Evolutionary conservation across 2,888 invertebrate species (phyloP).

Genomic region (Caenorhabditis sp.): DNA sequence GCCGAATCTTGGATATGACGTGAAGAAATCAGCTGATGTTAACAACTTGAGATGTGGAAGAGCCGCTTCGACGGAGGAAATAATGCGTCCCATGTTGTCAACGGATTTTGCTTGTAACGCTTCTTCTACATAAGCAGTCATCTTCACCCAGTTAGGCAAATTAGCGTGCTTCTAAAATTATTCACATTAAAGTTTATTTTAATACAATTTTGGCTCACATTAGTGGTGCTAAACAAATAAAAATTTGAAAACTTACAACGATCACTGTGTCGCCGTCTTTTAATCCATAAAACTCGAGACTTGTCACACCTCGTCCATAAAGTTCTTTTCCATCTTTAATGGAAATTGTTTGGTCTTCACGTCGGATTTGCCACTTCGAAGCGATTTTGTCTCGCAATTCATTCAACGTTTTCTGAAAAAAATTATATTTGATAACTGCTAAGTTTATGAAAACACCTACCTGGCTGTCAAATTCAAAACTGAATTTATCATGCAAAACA

Average conservation of each 20-base stretch:
- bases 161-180: constrained; percentile 23
- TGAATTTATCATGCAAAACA: constrained; percentile 22
- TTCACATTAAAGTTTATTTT: constrained; percentile 24
- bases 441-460: constrained; percentile 29
- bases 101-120: too few species aligned
- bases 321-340: constrained; percentile 19
- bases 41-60: too few species aligned
- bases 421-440: constrained; percentile 12
- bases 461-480: constrained; percentile 13
- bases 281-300: constrained; percentile 26
- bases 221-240: constrained; percentile 19
- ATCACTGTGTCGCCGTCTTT: constrained; percentile 18
- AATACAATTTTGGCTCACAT: constrained; percentile 26
- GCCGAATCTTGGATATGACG: too few species aligned
- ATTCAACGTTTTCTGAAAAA: constrained; percentile 26
- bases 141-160: too few species aligned
- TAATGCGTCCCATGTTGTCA: too few species aligned
- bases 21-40: too few species aligned
- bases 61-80: too few species aligned
- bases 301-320: constrained; percentile 14
- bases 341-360: constrained; percentile 22
- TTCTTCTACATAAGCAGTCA: too few species aligned
- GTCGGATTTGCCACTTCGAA: constrained; percentile 15
- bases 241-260: constrained; percentile 43
- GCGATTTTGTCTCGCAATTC: constrained; percentile 13